Evolutionary conservation across 2,797 vertebrate species (phyloP).

Genomic region (Steatocranus sp.): DNA sequence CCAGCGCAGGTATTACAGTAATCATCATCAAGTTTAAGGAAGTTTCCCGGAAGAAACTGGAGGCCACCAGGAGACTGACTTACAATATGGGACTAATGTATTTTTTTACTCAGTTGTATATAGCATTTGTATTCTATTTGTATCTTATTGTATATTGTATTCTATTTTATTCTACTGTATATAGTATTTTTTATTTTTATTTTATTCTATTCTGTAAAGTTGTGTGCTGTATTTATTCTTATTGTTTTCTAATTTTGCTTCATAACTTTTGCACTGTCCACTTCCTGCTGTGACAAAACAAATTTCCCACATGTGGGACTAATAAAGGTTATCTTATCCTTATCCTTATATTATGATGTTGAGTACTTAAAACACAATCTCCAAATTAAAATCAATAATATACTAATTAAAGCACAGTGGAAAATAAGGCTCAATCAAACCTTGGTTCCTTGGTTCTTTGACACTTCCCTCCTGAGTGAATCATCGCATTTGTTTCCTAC

Average conservation of each 20-base stretch:
- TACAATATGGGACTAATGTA: background rate
- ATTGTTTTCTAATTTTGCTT: no score
- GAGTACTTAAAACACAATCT: background rate
- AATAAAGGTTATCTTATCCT: no score
- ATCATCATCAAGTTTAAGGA: background rate
- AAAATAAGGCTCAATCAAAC: constrained; percentile 53
- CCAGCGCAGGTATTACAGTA: background rate
- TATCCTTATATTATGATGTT: background rate
- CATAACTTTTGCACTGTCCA: no score
- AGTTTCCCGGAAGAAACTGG: background rate
- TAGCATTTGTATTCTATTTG: no score
- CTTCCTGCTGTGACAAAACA: no score
- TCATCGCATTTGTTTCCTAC: constrained; percentile 92
- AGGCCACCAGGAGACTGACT: background rate
- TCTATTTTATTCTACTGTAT: no score
- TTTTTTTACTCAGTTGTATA: no score
- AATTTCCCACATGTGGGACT: no score
- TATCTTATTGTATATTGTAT: no score
- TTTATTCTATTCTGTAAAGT: no score
- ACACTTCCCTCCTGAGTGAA: constrained; percentile 83
- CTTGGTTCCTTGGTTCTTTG: constrained; percentile 86
- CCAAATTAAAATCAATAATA: background rate
- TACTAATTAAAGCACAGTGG: background rate
- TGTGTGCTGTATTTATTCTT: no score
- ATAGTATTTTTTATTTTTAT: no score